A percentile compares a stretch with the other conserved stretches of the same genome.
Conservation (phyloP, 2,113 vertebrate genomes). For the Entomyzon cyanotis region DNA sequence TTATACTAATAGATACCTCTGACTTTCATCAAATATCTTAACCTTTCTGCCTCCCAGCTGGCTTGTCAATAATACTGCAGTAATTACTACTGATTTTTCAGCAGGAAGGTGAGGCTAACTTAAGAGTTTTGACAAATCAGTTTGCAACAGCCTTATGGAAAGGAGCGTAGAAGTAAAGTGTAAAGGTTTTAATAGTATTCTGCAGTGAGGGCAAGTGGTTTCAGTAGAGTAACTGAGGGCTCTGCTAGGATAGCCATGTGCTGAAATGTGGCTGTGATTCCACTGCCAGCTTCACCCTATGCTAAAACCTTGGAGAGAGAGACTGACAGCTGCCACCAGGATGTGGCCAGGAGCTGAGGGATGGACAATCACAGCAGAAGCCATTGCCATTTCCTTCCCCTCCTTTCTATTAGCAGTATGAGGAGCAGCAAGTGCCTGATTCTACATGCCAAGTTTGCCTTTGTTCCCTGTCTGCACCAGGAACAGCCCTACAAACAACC, state of each 20-base stretch:
- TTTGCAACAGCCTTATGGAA: background rate
- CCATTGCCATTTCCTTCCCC: background rate
- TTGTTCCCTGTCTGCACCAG: background rate
- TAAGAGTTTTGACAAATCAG: background rate
- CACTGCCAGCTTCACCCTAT: background rate
- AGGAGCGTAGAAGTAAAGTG: background rate
- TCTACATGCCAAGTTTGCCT: background rate
- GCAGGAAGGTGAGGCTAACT: background rate
- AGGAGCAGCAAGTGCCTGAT: background rate
- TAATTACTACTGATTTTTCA: constrained; percentile 12
- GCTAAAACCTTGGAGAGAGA: background rate
- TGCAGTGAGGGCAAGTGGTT: background rate
- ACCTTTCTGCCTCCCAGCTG: background rate
- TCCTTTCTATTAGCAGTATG: background rate
- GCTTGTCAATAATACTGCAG: background rate
- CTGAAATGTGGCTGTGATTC: background rate
- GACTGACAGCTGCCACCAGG: background rate
- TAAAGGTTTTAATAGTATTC: background rate
- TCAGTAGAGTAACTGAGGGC: background rate
- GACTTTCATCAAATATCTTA: background rate
- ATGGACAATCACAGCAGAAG: background rate
- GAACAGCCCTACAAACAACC: background rate
- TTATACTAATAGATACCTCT: background rate
- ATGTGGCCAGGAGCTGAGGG: background rate
- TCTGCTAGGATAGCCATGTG: background rate